Base-by-base conservation (phyloP, 1,140 invertebrate species). In the Drosophila tropicalis region DNA sequence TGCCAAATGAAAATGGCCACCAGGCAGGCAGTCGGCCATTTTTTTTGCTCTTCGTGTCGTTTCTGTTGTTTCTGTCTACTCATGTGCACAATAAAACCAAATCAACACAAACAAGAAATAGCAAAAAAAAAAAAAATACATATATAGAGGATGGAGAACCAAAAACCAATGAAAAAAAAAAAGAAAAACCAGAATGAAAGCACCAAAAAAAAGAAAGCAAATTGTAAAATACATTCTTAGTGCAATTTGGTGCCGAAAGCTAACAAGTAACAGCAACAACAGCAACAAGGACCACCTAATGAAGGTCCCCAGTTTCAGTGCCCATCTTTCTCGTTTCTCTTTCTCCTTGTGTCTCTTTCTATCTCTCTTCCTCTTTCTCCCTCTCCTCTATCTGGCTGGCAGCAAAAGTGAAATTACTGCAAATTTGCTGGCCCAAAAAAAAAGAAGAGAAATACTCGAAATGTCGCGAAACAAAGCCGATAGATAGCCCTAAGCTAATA, bases 211-310 rank as follows among this genome's bases (percentile, higher is more conserved):
- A 62, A 72, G 29, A 67, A 74, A 65, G 65, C 58, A 87, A 87
- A 86, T 82, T 87, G 83, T 86, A 86, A 86, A 86, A 86, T 87
- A 87, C 77, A 79, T 87, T 83, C 82, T 79, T 87, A 83, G 83
- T 87, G 83, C 83, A 86, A 83, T 86, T 86, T 87, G 76, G 44
- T 69, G 83, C 72, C 84, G 76, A 86, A 82, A 86, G 83, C 84
- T 82, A 86, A 86, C 79, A 86, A 86, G 76, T 70, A 68, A 71
- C 66, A 63, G 47, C 44, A 70, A 65, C 63, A 70, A 69, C 56
- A 66, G 64, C 41, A 68, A 67, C 67, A 64, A 64, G 60, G 39
- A 68, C 70, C 76, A 78, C 63, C 74, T 75, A 72, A 76, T 76
- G 68, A 76, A 72, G 69, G 79, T 72, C 61, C 69, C 72, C 32